Conservation (phyloP, 2,888 invertebrate genomes). For the Harpalus rubripes region DNA sequence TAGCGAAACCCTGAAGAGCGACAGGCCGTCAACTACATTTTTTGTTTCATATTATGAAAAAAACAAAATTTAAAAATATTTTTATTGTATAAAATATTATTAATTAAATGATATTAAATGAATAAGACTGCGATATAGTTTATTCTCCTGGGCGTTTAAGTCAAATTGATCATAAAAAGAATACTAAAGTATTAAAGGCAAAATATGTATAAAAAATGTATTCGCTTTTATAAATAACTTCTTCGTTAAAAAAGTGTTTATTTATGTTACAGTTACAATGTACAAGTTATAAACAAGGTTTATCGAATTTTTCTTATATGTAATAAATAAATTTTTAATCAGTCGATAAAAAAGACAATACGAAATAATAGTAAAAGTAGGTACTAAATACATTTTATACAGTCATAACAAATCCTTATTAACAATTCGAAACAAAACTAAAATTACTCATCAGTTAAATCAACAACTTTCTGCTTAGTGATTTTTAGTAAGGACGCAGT, state of each 20-base stretch:
- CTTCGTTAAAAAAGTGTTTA: constrained; percentile 48
- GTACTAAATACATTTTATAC: constrained; percentile 37
- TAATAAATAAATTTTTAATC: constrained; percentile 51
- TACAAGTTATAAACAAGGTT: constrained; percentile 37
- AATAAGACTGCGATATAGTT: no score
- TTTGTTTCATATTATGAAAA: no score
- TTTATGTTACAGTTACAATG: constrained; percentile 51
- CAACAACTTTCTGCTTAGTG: constrained; percentile 45
- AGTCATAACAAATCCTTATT: constrained; percentile 46
- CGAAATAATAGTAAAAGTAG: constrained; percentile 21
- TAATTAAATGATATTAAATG: no score
- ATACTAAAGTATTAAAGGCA: no score
- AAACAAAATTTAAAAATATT: no score
- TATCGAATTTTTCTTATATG: constrained; percentile 10
- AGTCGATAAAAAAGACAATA: constrained; percentile 33
- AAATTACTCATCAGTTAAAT: constrained; percentile 58
- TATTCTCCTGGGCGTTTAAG: no score
- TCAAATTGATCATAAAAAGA: no score
- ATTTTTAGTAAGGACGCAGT: constrained; percentile 42
- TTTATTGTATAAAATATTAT: no score
- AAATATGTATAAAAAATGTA: no score
- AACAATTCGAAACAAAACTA: constrained; percentile 11
- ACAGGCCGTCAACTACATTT: no score
- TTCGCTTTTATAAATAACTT: no score
- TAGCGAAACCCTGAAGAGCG: no score